Percentiles rank a stretch among this genome's conserved stretches.
phyloP scores from a whole-genome alignment of 1,140 invertebrate species.

The Melitaea cinxia region DNA sequence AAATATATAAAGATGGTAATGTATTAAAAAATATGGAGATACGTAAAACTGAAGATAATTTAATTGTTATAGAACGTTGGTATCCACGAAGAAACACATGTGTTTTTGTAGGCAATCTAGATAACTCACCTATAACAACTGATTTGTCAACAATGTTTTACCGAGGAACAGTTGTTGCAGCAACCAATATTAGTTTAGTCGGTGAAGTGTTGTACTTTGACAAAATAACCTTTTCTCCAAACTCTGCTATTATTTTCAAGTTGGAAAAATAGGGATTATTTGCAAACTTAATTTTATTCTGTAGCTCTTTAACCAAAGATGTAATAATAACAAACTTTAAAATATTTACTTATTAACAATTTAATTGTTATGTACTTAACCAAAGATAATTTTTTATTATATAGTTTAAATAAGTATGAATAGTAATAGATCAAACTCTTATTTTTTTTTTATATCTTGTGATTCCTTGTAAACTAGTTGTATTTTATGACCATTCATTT shows the following conservation, averaged over 20 bases:
- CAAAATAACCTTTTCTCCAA: constrained; percentile 83
- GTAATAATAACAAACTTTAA: neutral
- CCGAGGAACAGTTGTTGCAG: constrained; percentile 87
- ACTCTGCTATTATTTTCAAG: constrained; percentile 85
- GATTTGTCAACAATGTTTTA: constrained; percentile 89
- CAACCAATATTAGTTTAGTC: constrained; percentile 81
- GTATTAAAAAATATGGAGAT: constrained; percentile 85
- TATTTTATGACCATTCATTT: no score
- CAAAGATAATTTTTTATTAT: no score
- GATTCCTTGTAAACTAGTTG: no score
- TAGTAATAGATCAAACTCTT: no score
- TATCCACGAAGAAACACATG: constrained; percentile 89
- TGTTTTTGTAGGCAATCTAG: constrained; percentile 88
- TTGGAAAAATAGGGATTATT: constrained; percentile 84
- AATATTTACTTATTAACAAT: no score
- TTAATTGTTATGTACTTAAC: no score
- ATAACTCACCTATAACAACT: constrained; percentile 81
- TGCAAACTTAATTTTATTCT: neutral
- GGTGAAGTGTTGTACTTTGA: constrained; percentile 86
- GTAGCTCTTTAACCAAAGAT: neutral
- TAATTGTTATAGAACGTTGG: constrained; percentile 88
- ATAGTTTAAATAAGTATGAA: no score
- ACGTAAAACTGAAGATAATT: constrained; percentile 83
- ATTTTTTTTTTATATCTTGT: no score
- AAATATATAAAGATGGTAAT: constrained; percentile 84